phyloP scores from a whole-genome alignment of 2,888 invertebrate genomes.

The Dasysyrphus albostriatus region DNA sequence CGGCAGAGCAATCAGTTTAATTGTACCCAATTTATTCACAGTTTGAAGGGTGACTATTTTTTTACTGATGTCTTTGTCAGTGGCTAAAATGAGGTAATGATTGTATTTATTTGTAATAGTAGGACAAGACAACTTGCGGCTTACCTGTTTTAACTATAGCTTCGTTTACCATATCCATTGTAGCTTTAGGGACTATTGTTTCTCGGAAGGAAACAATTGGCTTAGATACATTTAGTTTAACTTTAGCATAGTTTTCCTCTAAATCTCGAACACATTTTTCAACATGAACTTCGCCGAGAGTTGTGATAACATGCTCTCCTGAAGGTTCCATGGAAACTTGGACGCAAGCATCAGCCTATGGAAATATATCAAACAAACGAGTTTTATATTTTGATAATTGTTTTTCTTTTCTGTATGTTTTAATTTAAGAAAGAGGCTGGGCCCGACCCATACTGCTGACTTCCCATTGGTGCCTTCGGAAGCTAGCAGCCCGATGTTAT shows the following conservation, averaged over 20 bases:
- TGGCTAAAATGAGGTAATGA: constrained; percentile 68
- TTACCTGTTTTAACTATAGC: constrained; percentile 87
- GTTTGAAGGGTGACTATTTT: constrained; percentile 87
- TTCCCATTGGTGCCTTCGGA: no score
- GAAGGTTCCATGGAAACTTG: constrained; percentile 95
- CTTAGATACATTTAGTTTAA: constrained; percentile 94
- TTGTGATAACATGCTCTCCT: constrained; percentile 97
- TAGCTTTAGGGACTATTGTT: constrained; percentile 93
- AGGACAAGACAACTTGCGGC: constrained; percentile 46
- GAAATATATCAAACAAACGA: neutral
- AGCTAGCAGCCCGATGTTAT: no score
- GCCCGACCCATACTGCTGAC: no score
- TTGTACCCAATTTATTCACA: constrained; percentile 88
- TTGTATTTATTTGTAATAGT: no score
- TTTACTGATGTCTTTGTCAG: constrained; percentile 84
- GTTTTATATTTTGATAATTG: no score
- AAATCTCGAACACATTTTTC: constrained; percentile 98
- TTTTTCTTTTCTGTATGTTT: no score
- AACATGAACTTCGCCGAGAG: constrained; percentile 98
- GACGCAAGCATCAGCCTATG: constrained; percentile 92
- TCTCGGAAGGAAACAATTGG: constrained; percentile 99
- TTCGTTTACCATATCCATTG: constrained; percentile 93
- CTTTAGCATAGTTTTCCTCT: constrained; percentile 91
- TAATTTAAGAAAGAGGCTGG: no score
- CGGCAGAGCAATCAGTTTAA: constrained; percentile 91